Base-by-base conservation (phyloP, 2,113 vertebrate genomes). In the Delphinus delphis region DNA sequence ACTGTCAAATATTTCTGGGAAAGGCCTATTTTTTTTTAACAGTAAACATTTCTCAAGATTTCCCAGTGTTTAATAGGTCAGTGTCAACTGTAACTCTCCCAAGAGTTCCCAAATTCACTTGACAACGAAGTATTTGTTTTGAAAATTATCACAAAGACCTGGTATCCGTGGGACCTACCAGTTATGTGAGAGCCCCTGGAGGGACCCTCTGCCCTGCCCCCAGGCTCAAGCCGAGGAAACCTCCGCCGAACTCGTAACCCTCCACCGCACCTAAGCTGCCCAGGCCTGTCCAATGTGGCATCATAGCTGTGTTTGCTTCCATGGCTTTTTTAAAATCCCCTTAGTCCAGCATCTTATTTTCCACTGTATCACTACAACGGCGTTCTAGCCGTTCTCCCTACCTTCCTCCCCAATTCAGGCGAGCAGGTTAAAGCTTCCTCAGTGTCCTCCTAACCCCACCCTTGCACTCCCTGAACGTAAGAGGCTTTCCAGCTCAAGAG, bases 311-410 rank as follows among this genome's bases (percentile, higher is more conserved):
- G 31, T 50, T 13, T 6, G 36, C 17, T 44, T 17, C 41, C 25
- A 26, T 9, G 62, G n/a, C n/a, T 20, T 28, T 38, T 41, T 50
- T 18, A n/a, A 58, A 14, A 3, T 0, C 60, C 62, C 3, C 4
- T 31, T 3, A 3, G 28, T 11, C n/a, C 31, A 26, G 0, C 1
- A 3, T 5, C 23, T 53, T 12, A 20, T 1, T n/a, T 21, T 4
- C 28, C 1, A 3, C 17, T 1, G 23, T 26, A 3, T 31, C 0
- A 55, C 26, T 5, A 26, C 0, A 23, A 0, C 0, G 1, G 62
- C 14, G 0, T 2, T 9, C 36, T 2, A 77, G 31, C 31, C 33
- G 0, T 4, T 3, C 33, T 33, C 41, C 65, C 63, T 4, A 3
- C 1, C 84, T 2, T 88, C 31, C 23, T 26, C 31, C 25, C 18